phyloP scores from a whole-genome alignment of 2,797 vertebrate species.

The Neoniphon sammara region DNA sequence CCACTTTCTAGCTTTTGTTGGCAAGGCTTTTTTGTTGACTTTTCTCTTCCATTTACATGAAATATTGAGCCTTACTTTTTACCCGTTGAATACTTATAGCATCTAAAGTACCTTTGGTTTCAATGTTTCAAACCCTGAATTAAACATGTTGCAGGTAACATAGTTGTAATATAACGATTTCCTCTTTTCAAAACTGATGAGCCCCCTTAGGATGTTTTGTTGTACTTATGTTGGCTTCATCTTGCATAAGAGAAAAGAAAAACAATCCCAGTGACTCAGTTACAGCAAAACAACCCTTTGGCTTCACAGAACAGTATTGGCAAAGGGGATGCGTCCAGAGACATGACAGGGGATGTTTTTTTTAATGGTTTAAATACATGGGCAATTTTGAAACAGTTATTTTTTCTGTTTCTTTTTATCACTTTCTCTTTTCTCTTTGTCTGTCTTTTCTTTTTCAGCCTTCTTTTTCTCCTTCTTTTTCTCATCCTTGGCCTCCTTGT shows the following conservation, averaged over 20 bases:
- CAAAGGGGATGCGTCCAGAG: not conserved
- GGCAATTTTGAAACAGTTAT: constrained; percentile 18
- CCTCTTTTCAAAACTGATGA: not conserved
- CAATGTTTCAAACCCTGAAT: constrained; percentile 1
- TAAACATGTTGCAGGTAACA: no score
- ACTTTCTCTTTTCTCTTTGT: constrained; percentile 49
- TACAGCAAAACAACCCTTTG: not conserved
- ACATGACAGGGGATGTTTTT: not conserved
- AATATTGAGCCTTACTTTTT: no score
- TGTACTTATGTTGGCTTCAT: no score
- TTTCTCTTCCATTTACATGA: no score
- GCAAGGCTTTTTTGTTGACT: no score
- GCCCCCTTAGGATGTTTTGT: not conserved
- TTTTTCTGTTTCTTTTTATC: constrained; percentile 45
- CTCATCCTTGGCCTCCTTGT: constrained; percentile 83
- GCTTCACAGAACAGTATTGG: no score
- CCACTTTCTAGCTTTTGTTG: no score
- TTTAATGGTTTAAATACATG: not conserved
- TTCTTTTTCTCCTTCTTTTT: constrained; percentile 79
- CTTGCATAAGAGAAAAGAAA: no score
- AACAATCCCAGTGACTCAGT: not conserved
- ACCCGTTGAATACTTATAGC: no score
- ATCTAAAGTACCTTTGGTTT: no score
- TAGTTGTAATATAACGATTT: no score
- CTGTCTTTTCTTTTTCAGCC: constrained; percentile 49